Percentiles rank a stretch among this genome's conserved stretches.
Evolutionary conservation across 2,113 vertebrate species (phyloP).

Genomic region (Oryctolagus cuniculus): mOryCun1.1 NC_091444.1:1589001-1589500

Average conservation of each 20-base stretch:
- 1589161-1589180: not conserved
- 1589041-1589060: too few relatives aligned
- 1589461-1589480: too few relatives aligned
- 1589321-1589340: not conserved
- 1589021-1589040: not conserved
- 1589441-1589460: too few relatives aligned
- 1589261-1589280: not conserved
- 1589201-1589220: not conserved
- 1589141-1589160: not conserved
- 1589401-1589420: not conserved
- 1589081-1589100: not conserved
- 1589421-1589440: not conserved
- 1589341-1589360: not conserved
- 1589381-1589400: not conserved
- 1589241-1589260: not conserved
- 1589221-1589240: not conserved
- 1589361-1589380: not conserved
- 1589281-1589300: not conserved
- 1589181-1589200: constrained; percentile 25
- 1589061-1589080: not conserved
- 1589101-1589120: not conserved
- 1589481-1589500: not conserved
- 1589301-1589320: not conserved
- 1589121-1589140: not conserved
- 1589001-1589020: not conserved